Conservation (phyloP, 92 coral and sea anemone genomes). For the Pocillopora grandis region DNA sequence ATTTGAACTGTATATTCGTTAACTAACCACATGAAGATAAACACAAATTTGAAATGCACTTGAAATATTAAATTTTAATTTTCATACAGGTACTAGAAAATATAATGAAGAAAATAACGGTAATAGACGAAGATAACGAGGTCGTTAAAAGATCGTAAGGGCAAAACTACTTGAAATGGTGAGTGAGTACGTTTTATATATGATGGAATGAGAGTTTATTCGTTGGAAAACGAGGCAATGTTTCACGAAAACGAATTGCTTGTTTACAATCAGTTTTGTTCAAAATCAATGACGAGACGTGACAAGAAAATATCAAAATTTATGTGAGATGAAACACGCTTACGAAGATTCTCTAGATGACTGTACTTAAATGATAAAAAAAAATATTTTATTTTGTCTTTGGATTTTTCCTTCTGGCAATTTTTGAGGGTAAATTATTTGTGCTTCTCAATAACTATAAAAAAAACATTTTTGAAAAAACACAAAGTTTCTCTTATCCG, state of each 20-base stretch:
- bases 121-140: background rate
- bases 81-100: background rate
- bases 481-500: too few species aligned
- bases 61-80: conserved; percentile 20
- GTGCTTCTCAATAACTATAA: background rate
- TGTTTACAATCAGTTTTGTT: background rate
- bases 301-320: background rate
- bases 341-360: background rate
- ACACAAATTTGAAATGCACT: conserved; percentile 8
- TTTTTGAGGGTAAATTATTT: background rate
- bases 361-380: background rate
- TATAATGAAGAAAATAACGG: conserved; percentile 8
- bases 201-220: background rate
- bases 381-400: background rate
- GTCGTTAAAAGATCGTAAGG: background rate
- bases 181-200: background rate
- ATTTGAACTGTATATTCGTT: background rate
- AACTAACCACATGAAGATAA: conserved; percentile 9
- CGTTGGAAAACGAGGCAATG: background rate
- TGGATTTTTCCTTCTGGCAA: background rate
- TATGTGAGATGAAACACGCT: background rate
- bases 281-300: background rate
- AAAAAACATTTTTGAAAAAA: background rate
- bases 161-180: background rate
- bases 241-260: background rate